phyloP scores from a whole-genome alignment of 2,113 vertebrate genomes.

The Formicarius rufipectus region DNA sequence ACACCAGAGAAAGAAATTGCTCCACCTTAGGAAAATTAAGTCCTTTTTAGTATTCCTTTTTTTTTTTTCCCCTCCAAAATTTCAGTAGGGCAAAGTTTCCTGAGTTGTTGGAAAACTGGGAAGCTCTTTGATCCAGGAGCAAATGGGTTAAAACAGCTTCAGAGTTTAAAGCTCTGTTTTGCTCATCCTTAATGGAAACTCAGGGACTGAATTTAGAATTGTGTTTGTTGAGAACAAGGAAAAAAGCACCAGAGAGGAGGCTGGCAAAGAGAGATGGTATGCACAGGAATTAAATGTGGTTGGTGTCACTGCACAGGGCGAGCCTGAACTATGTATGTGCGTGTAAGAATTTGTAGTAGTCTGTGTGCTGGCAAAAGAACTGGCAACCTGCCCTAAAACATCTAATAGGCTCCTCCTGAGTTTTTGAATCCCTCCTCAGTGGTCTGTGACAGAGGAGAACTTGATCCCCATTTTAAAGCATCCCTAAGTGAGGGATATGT shows the following conservation, averaged over 20 bases:
- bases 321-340: conserved; percentile 60
- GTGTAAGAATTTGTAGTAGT: conserved; percentile 64
- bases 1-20: conserved; percentile 4
- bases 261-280: conserved; percentile 55
- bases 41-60: neutral
- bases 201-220: conserved; percentile 38
- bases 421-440: neutral
- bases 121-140: neutral
- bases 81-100: neutral
- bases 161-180: conserved; percentile 38
- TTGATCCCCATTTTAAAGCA: conserved; percentile 17
- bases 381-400: conserved; percentile 45
- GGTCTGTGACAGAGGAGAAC: neutral
- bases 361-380: conserved; percentile 57
- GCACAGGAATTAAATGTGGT: conserved; percentile 52
- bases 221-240: conserved; percentile 35
- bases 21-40: neutral
- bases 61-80: neutral
- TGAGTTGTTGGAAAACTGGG: neutral
- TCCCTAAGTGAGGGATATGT: neutral
- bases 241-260: conserved; percentile 9
- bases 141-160: conserved; percentile 47
- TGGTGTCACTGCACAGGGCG: conserved; percentile 57
- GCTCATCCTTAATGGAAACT: conserved; percentile 54
- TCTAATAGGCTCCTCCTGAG: conserved; percentile 47